Conservation (phyloP, 2,888 invertebrate species). For the Hypolimnas misippus region DNA sequence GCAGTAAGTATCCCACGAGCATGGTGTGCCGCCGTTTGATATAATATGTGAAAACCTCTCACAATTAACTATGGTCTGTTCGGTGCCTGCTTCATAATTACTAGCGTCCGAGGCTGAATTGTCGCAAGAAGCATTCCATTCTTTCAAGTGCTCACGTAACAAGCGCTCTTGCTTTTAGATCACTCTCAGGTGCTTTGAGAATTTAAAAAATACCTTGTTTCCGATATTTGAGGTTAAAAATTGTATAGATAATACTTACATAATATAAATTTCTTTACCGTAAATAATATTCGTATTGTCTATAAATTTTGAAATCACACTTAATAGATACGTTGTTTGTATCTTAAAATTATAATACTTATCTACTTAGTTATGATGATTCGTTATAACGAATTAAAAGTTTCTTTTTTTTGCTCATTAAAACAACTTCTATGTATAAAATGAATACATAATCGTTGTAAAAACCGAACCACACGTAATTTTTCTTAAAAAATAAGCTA, state of each 20-base stretch:
- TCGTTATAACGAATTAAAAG: no score
- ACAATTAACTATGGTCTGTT: conserved; percentile 54
- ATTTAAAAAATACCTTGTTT: conserved; percentile 21
- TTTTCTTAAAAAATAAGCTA: background rate
- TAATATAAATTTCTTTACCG: no score
- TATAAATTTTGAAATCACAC: no score
- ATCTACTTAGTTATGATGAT: background rate
- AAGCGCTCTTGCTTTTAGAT: conserved; percentile 44
- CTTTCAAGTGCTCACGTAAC: conserved; percentile 70
- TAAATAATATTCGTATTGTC: no score
- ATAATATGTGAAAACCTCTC: conserved; percentile 68
- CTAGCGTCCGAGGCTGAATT: conserved; percentile 70
- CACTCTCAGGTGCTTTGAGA: conserved; percentile 18
- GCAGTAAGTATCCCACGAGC: conserved; percentile 60
- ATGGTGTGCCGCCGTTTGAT: conserved; percentile 51
- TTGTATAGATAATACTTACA: no score
- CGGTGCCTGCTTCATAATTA: conserved; percentile 57
- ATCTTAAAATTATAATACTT: background rate
- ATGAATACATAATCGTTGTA: background rate
- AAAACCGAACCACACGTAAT: background rate
- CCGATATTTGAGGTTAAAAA: conserved; percentile 7
- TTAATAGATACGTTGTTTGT: no score
- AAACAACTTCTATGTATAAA: no score
- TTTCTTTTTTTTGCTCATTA: no score
- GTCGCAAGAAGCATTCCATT: conserved; percentile 73